Conservation (phyloP, 2,113 vertebrate species). For the Dolichallabes microphthalmus region DNA sequence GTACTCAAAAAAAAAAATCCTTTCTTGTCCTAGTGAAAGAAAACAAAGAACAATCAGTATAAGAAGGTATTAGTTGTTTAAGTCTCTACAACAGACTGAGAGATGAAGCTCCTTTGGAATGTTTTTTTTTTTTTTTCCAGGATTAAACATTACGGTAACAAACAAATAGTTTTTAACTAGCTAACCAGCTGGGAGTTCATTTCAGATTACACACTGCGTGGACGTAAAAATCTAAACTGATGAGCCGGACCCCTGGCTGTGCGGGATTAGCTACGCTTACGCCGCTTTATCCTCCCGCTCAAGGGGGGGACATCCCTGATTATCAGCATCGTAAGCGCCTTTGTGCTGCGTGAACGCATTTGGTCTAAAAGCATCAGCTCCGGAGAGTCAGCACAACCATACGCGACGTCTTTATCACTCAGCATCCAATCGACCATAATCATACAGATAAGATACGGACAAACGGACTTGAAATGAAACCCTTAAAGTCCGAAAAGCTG, state of each 20-base stretch:
- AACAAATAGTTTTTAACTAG: background rate
- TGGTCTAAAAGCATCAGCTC: background rate
- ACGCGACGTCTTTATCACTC: background rate
- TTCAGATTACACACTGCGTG: background rate
- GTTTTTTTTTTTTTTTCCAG: background rate
- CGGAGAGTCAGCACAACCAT: background rate
- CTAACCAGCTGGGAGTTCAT: background rate
- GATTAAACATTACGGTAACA: background rate
- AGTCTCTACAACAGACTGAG: background rate
- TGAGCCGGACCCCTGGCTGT: conserved; percentile 31
- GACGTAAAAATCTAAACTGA: conserved; percentile 3
- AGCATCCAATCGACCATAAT: background rate
- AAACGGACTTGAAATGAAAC: too few species aligned
- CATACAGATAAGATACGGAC: background rate
- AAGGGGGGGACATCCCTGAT: background rate
- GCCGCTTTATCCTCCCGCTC: conserved; percentile 4
- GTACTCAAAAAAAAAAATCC: background rate
- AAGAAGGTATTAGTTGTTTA: background rate
- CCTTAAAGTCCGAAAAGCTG: too few species aligned
- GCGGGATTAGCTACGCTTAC: conserved; percentile 30
- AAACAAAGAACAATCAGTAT: too few species aligned
- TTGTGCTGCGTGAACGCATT: background rate
- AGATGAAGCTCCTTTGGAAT: background rate
- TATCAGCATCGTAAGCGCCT: conserved; percentile 22
- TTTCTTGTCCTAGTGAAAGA: background rate